Base-by-base conservation (phyloP, 2,888 invertebrate species). In the Rhopalosiphum nymphaeae region DNA sequence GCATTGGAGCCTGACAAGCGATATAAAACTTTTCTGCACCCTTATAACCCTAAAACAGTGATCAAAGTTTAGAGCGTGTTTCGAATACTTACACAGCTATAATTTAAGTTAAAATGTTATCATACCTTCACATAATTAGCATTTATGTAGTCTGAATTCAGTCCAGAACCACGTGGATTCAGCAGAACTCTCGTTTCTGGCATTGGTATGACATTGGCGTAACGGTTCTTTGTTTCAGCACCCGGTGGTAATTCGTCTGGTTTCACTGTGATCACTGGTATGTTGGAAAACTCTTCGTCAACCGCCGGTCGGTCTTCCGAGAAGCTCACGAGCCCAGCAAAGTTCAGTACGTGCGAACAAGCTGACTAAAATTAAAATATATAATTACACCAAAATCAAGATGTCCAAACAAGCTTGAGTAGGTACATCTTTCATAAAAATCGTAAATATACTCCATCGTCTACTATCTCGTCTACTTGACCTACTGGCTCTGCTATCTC, bases 191-290 rank as follows among this genome's bases (percentile, higher is more conserved):
- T 97, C 57, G 98, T 98, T 96, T 98, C 98, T 57, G 98, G 98
- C 95, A 98, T 97, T 93, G 99, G 99, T 95, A 99, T 97, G n/a
- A 99, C 98, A 96, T 99, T 99, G 94, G 99, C 98, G 96, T 98
- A 99, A 96, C 98, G 96, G 96, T 99, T 99, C 96, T 98, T 99
- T 95, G 98, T 97, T 95, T 99, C 99, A 95, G 98, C 98, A 1
- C 98, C 99, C 0, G 97, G 96, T 0, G 98, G 98, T 91, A 98
- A 97, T 95, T 98, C 98, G 95, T 98, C 98, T 44, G 98, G 97
- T 53, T 97, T 97, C 0, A 97, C 98, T 3, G 97, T 97, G 78
- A 98, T 97, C 95, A 98, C 97, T 1, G 98, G 98, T 94, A 98
- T 97, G 95, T 97, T 97, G 0, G 97, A 96, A 95, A 98, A 99